Base-by-base conservation (phyloP, 2,888 invertebrate species). In the Bombylius major region DNA sequence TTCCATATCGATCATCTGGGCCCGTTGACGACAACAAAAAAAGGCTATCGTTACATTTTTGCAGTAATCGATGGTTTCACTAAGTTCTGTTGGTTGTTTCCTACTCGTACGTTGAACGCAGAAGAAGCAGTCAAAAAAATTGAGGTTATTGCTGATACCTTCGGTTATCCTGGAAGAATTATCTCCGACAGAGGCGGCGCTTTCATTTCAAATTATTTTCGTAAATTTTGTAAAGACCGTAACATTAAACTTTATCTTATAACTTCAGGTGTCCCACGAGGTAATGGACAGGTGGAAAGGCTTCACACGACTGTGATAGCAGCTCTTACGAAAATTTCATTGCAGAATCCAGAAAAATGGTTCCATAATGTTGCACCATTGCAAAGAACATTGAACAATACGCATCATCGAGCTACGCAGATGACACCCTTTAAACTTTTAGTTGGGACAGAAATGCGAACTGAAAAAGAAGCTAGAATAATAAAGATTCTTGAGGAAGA, bases 1-100 rank as follows among this genome's bases (percentile, higher is more conserved):
- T 65, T 63, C 9, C 68, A 70, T 50, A 47, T 67, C 9, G 70
- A 70, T 47, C 71, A 71, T 47, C 45, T 71, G 4, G 69, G 70
- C 5, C 69, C 69, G 5, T 47, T 67, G 53, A 58, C 62, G 0
- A 59, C 58, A n/a, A 60, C 60, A 8, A 57, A 54, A 32, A 62
- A 59, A 32, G 39, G 60, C 9, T 69, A 69, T 47, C 66, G 66
- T 34, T 63, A 70, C 51, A 65, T 70, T 4, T 61, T 70, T 1
- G 66, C 67, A 0, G 53, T 69, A 3, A 57, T 70, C 0, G 69
- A 69, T 59, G 67, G 60, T 1, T 69, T 67, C 53, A 66, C 68
- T 0, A 70, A 70, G 52, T 68, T 58, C 32, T 51, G 51, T 23
- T 60, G 59, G 60, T 54, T 59, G 39, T 60, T 59, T 51, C 58